Base-by-base conservation (phyloP, 2,888 invertebrate genomes). In the Ellobium chinense region DNA sequence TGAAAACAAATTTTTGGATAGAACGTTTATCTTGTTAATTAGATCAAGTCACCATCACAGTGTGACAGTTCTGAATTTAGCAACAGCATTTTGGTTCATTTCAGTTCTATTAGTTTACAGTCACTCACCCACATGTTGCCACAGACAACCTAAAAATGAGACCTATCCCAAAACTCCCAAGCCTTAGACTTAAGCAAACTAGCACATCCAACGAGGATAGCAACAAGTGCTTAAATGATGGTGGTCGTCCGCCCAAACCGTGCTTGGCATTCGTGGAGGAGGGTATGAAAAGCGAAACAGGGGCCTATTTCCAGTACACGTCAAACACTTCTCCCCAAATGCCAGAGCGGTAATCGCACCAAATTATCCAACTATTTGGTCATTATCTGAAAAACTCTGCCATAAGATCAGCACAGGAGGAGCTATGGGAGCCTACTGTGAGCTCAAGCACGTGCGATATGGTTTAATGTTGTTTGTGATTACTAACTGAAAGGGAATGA, bases 71-170 rank as follows among this genome's bases (percentile, higher is more conserved):
- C n/a, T n/a, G n/a, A n/a, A n/a, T n/a, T n/a, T n/a, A n/a, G n/a
- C n/a, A n/a, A n/a, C n/a, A n/a, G n/a, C n/a, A n/a, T n/a, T n/a
- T n/a, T n/a, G n/a, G n/a, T n/a, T n/a, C n/a, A n/a, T n/a, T n/a
- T n/a, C n/a, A n/a, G n/a, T n/a, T n/a, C n/a, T n/a, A n/a, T n/a
- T n/a, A n/a, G n/a, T n/a, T 46, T 18, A 46, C 46, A 34, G 0
- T 18, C 37, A 73, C 73, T 73, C 73, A 73, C 73, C 73, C 73
- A 73, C 73, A 73, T 73, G 29, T 36, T 62, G n/a, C 70, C n/a
- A 18, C 9, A 63, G 21, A 46, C 5, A 31, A 56, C 14, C 3
- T 31, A 65, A 1, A 68, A 46, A 31, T 68, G 46, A 68, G 46
- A 12, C 24, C 18, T n/a, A 39, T 21, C 24, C 21, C 0, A n/a